Percentiles rank a stretch among this genome's conserved stretches.
Evolutionary conservation across 2,888 invertebrate genomes (phyloP).

Genomic region (Gortyna flavago): DNA sequence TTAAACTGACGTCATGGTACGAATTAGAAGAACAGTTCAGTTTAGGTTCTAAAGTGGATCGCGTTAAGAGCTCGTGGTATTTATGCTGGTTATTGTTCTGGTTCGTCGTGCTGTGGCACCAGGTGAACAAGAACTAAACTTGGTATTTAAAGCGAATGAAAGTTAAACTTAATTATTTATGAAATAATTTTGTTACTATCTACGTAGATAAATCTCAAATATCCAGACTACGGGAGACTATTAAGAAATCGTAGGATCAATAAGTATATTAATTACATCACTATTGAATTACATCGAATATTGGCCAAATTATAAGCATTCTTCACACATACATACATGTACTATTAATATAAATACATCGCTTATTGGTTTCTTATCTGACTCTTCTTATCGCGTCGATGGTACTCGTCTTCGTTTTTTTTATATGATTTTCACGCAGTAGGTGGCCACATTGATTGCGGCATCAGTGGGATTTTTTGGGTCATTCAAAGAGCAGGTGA

Average conservation of each 20-base stretch:
- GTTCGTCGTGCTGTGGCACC: too few relatives aligned
- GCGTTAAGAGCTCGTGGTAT: too few relatives aligned
- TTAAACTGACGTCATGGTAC: too few relatives aligned
- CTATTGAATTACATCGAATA: not conserved
- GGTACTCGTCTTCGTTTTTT: not conserved
- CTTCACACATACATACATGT: not conserved
- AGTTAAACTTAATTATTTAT: constrained; percentile 30
- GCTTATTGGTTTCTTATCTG: not conserved
- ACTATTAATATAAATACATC: too few relatives aligned
- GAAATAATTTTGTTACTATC: constrained; percentile 39
- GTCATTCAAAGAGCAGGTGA: not conserved
- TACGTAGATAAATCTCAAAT: constrained; percentile 62
- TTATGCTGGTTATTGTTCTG: too few relatives aligned
- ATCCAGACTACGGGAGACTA: not conserved
- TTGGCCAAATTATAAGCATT: not conserved
- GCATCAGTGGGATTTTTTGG: not conserved
- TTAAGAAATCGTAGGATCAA: not conserved
- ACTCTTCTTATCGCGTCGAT: not conserved
- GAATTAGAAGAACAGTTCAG: too few relatives aligned
- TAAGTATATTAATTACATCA: too few relatives aligned
- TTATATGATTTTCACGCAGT: too few relatives aligned
- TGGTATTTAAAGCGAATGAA: constrained; percentile 34
- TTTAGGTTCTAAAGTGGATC: too few relatives aligned
- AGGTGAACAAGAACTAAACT: too few relatives aligned
- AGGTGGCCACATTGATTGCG: not conserved